A percentile compares a stretch with the other conserved stretches of the same genome.
Evolutionary conservation across 2,797 vertebrate species (phyloP).

Genomic region (Hirundo rustica): DNA sequence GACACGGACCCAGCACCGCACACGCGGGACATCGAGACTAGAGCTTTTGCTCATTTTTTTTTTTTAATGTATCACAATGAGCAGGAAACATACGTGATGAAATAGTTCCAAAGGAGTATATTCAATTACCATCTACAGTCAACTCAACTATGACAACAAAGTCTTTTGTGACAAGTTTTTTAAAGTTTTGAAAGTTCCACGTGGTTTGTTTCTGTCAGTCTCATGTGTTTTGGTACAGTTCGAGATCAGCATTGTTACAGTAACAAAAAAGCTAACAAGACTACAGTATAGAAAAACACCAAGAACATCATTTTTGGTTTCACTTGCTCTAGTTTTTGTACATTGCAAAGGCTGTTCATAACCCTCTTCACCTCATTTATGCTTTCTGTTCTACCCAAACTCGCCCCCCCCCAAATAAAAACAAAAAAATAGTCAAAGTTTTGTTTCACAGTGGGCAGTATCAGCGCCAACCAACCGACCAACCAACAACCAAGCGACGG

Average conservation of each 20-base stretch:
- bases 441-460: slow-evolving; percentile 97
- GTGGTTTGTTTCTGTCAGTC: slow-evolving; percentile 90
- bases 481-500: neutral
- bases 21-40: slow-evolving; percentile 67
- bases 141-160: slow-evolving; percentile 99
- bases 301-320: slow-evolving; percentile 99
- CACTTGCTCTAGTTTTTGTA: slow-evolving; percentile 99
- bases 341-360: slow-evolving; percentile 99
- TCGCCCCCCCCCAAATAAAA: slow-evolving; percentile 81
- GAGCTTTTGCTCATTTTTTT: slow-evolving; percentile 83
- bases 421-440: slow-evolving; percentile 83
- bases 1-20: slow-evolving; percentile 28
- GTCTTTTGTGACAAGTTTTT: slow-evolving; percentile 99
- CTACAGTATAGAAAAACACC: slow-evolving; percentile 99
- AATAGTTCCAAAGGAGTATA: slow-evolving; percentile 99
- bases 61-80: slow-evolving; percentile 99
- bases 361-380: slow-evolving; percentile 84
- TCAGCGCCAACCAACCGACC: slow-evolving; percentile 66
- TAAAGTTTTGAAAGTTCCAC: slow-evolving; percentile 96
- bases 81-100: slow-evolving; percentile 99
- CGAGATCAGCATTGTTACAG: slow-evolving; percentile 99
- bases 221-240: slow-evolving; percentile 99
- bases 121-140: slow-evolving; percentile 99
- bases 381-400: slow-evolving; percentile 84
- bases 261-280: slow-evolving; percentile 99